Percentiles rank a stretch among this genome's conserved stretches.
phyloP scores from a whole-genome alignment of 2,113 vertebrate genomes.

The Eretmochelys imbricata region DNA sequence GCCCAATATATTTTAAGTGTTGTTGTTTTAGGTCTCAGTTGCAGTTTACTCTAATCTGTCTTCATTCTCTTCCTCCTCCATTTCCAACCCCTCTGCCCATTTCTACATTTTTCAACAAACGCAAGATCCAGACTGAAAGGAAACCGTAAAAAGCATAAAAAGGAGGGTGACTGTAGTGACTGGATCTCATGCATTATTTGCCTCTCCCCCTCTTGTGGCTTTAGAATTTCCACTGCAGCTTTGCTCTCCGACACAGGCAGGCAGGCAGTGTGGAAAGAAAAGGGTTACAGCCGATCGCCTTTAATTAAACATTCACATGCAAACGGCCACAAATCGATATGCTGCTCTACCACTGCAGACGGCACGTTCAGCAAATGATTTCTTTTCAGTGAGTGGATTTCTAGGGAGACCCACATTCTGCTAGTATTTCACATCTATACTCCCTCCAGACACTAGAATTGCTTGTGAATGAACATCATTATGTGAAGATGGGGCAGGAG shows the following conservation, averaged over 20 bases:
- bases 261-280: neutral
- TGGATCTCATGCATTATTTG: neutral
- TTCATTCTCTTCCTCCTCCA: neutral
- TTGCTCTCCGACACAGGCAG: neutral
- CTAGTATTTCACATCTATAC: neutral
- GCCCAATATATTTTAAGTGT: neutral
- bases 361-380: neutral
- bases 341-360: neutral
- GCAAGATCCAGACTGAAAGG: neutral
- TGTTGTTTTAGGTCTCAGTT: neutral
- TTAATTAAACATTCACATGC: conserved; percentile 33
- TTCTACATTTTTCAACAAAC: neutral
- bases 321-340: conserved; percentile 27
- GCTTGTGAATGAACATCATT: neutral
- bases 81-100: neutral
- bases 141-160: conserved; percentile 1
- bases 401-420: neutral
- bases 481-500: neutral
- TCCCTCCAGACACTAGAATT: neutral
- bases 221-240: neutral
- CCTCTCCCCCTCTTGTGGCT: neutral
- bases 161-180: neutral
- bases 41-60: neutral
- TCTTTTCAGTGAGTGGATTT: neutral
- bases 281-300: neutral